Evolutionary conservation across 2,113 vertebrate genomes (phyloP), one percentile per base, ranked within the genome.

Genomic region (Pyxicephalus adspersus): DNA sequence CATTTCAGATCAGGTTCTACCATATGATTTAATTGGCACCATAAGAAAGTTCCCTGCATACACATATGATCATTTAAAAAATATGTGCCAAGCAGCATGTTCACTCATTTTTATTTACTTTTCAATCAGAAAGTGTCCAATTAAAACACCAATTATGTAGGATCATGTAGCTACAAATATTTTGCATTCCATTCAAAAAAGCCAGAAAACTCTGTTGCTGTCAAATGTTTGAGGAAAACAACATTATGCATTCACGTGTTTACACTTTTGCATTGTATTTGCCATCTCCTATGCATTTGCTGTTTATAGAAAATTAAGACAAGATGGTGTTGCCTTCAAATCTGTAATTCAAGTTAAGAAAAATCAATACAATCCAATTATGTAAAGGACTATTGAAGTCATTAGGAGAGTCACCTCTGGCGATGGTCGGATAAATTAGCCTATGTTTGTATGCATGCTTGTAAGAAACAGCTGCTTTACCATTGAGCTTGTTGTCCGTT

Each of bases 361-460:
- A 73, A 82, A 82, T 75, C 71, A 82, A 82, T 82, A 73, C 18
- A 75, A 82, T 82, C 61, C 71, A 82, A 82, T 82, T 82, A 82
- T 64, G 64, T 66, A 38, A 55, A 82, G 70, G 64, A 38, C 70
- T 54, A 60, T 73, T 82, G 63, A 82, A 63, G 75, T 82, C 70
- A 75, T 75, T 82, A 74, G 64, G 75, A 19, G 50, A 66, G 50
- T 82, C 70, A 82, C 61, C 63, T 65, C 28, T 26, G 57, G 80
- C 61, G 50, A 73, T 75, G 55, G 28, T 50, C 26, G 52, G 71
- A 82, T 54, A 82, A 75, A 82, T 82, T 82, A 66, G 70, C 51
- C 50, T 18, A 17, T 58, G 64, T 82, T 75, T 64, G 50, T 34
- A 75, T 58, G 13, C 29, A 58, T 58, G 71, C 13, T 25, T 29